Evolutionary conservation across 2,888 invertebrate species (phyloP), one percentile per base, ranked within the genome.

Genomic region (Junonia oenone): DNA sequence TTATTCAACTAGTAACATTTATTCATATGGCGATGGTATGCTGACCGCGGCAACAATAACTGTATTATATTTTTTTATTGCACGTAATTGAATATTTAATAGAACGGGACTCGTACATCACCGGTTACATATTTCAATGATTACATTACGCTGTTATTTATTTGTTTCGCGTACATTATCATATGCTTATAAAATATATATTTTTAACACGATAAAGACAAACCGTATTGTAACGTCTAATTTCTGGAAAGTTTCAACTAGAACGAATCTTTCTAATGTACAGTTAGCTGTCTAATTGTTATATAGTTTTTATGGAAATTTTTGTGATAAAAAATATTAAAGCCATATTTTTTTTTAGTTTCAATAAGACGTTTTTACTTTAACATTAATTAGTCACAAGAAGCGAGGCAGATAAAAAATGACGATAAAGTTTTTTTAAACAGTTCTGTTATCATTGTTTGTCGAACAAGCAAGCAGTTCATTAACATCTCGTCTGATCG

Each of bases 391-490:
- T 40, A 40, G 38, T 19, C 19, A 40, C 38, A 19, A 8, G 43
- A 43, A 22, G 26, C 43, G 43, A 15, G 6, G 14, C 26, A 17
- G 22, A 43, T 43, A 43, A 43, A 26, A 43, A 22, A n/a, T 8
- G 6, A 22, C 14, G 43, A 43, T 26, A 40, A 40, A n/a, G n/a
- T 38, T 68, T 64, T 66, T 56, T 64, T 66, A 56, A 64, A 63
- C 59, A 55, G 53, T 40, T 56, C 62, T 55, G 58, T 72, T 73
- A 73, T 75, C 71, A 68, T 56, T 68, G 58, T 69, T 71, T 70
- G 65, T 68, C 68, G 59, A 65, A 68, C 64, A 65, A 68, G 63
- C 64, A 50, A 59, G 57, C 63, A 61, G 72, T 68, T 72, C 68
- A 56, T 72, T 76, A 65, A 72, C 67, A 43, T 26, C 17, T 22